These are phyloP conservation scores for Rhimphoctona megacephalus DNA, from an alignment of 2,888 invertebrate species.

Conservation along the genomic window DNA sequence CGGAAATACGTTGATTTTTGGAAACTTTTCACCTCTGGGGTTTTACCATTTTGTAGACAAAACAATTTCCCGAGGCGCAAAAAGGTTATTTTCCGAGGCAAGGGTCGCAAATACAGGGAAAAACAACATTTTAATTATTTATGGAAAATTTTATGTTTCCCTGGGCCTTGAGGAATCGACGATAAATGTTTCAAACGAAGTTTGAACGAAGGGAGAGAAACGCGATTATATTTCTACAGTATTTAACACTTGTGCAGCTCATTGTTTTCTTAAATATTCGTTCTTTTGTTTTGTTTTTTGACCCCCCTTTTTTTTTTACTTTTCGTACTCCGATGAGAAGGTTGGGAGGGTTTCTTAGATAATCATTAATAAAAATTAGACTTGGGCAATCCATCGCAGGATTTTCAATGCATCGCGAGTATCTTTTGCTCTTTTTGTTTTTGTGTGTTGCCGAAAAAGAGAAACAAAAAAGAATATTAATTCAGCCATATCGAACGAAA, in stretches of 20 bases:
- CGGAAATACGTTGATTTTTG: constrained; percentile 54
- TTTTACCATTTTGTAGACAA: constrained; percentile 23
- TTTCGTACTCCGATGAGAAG: constrained; percentile 48
- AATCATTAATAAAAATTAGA: constrained; percentile 47
- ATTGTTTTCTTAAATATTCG: constrained; percentile 28
- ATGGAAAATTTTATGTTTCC: constrained; percentile 4
- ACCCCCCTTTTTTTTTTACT: constrained; percentile 29
- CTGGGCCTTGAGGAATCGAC: background rate
- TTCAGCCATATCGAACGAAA: constrained; percentile 63
- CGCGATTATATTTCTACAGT: constrained; percentile 59
- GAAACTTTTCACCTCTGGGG: background rate
- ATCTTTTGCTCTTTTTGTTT: constrained; percentile 31
- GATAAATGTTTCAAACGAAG: constrained; percentile 13
- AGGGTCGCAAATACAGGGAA: background rate
- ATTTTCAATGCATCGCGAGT: constrained; percentile 31
- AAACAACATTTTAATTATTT: constrained; percentile 7
- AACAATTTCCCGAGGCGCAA: background rate
- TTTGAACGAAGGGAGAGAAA: constrained; percentile 48
- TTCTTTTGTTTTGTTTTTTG: constrained; percentile 33
- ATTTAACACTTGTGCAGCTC: constrained; percentile 60
- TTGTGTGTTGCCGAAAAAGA: constrained; percentile 7
- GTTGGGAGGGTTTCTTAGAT: constrained; percentile 34
- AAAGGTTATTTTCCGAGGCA: background rate
- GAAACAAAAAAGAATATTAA: constrained; percentile 23
- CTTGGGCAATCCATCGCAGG: constrained; percentile 31